Conservation (phyloP, 2,797 vertebrate species). For the Tangara arthus region DNA sequence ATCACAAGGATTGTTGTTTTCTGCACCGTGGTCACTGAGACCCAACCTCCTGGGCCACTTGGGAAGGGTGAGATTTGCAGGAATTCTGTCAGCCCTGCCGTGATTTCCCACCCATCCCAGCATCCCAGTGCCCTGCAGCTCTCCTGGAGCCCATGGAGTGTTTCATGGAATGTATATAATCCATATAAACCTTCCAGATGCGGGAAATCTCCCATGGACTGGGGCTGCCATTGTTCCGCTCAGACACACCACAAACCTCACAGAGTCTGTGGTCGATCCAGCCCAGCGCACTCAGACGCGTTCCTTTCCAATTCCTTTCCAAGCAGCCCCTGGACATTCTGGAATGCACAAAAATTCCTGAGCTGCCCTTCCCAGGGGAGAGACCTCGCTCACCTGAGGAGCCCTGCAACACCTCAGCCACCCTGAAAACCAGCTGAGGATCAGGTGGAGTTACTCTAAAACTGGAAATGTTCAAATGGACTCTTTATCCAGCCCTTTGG, state of each 20-base stretch:
- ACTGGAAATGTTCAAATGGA: not conserved
- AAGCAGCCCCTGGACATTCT: not conserved
- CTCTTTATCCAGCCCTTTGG: not conserved
- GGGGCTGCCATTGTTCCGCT: conserved; percentile 36
- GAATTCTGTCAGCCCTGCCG: not conserved
- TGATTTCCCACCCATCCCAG: not conserved
- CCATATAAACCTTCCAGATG: not conserved
- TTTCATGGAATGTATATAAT: not conserved
- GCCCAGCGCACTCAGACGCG: conserved; percentile 33
- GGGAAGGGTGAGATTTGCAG: not conserved
- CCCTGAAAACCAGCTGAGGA: not conserved
- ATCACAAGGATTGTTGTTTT: not conserved
- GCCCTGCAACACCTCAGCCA: not conserved
- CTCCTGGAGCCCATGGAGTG: not conserved
- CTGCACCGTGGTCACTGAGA: not conserved
- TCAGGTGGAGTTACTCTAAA: not conserved
- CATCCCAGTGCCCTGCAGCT: not conserved
- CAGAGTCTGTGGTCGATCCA: conserved; percentile 44
- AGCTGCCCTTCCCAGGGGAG: not conserved
- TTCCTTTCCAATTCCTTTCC: not conserved
- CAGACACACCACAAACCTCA: conserved; percentile 61
- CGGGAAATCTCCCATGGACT: not conserved
- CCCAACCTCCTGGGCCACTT: fast-evolving
- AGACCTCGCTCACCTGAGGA: not conserved
- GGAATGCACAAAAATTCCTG: not conserved